These are phyloP conservation scores for Paradoxurus hermaphroditus DNA, from an alignment of 2,113 vertebrate species.

Conservation along the genomic window DNA sequence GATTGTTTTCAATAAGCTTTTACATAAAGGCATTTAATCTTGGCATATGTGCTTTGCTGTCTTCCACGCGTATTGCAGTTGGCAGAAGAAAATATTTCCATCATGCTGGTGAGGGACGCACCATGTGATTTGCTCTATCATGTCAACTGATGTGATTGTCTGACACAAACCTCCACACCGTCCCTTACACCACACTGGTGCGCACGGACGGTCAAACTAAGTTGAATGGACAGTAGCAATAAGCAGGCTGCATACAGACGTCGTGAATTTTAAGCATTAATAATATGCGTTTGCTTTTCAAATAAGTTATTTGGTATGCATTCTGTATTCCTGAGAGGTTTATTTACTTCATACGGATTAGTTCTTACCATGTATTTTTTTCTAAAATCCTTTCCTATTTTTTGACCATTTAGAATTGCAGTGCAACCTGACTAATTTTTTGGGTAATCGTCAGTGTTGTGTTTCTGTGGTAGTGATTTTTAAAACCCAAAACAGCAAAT, in stretches of 20 bases:
- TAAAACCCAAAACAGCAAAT: neutral
- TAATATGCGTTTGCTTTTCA: neutral
- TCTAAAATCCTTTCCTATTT: neutral
- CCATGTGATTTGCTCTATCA: neutral
- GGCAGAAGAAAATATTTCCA: neutral
- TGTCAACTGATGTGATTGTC: neutral
- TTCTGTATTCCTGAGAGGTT: neutral
- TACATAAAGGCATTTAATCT: neutral
- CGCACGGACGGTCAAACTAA: fast-evolving
- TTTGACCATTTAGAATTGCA: neutral
- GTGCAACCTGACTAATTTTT: neutral
- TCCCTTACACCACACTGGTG: neutral
- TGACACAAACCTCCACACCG: neutral
- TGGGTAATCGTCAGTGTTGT: neutral
- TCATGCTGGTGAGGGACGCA: neutral
- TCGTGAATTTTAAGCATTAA: neutral
- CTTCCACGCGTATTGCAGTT: neutral
- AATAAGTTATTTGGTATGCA: neutral
- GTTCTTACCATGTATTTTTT: neutral
- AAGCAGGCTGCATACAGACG: neutral
- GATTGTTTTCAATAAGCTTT: neutral
- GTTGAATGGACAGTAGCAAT: neutral
- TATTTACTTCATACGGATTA: neutral
- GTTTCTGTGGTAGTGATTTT: neutral
- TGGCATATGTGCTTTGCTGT: neutral